Conservation (phyloP, 2,888 invertebrate genomes). For the Tipula unca region DNA sequence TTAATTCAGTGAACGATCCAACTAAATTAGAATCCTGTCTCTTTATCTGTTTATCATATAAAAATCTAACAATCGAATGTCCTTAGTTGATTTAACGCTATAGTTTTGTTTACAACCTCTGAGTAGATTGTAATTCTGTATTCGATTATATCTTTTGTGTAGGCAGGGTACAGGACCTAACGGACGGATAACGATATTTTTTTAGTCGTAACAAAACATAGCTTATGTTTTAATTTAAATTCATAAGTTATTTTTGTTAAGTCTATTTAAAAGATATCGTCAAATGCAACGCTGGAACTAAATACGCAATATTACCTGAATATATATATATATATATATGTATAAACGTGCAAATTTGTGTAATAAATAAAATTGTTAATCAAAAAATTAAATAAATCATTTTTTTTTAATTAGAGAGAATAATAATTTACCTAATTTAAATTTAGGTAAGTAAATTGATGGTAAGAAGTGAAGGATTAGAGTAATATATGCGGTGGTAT, state of each 20-base stretch:
- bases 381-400: too few relatives aligned
- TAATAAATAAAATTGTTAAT: too few relatives aligned
- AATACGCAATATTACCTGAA: not conserved
- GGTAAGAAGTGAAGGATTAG: too few relatives aligned
- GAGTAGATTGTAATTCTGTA: not conserved
- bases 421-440: too few relatives aligned
- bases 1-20: not conserved
- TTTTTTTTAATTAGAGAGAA: too few relatives aligned
- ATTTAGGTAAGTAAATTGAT: too few relatives aligned
- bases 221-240: not conserved
- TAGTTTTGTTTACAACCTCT: not conserved
- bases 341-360: too few relatives aligned
- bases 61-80: too few relatives aligned
- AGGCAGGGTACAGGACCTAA: not conserved
- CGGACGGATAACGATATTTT: not conserved
- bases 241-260: not conserved
- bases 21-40: not conserved
- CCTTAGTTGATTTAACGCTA: not conserved
- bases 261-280: not conserved
- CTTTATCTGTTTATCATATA: not conserved
- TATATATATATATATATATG: too few relatives aligned
- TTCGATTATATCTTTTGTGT: not conserved
- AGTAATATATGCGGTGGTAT: too few relatives aligned
- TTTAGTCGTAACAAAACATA: not conserved
- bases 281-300: not conserved